phyloP scores from a whole-genome alignment of 1,140 invertebrate species.

The Sarcophaga peregrina region DNA sequence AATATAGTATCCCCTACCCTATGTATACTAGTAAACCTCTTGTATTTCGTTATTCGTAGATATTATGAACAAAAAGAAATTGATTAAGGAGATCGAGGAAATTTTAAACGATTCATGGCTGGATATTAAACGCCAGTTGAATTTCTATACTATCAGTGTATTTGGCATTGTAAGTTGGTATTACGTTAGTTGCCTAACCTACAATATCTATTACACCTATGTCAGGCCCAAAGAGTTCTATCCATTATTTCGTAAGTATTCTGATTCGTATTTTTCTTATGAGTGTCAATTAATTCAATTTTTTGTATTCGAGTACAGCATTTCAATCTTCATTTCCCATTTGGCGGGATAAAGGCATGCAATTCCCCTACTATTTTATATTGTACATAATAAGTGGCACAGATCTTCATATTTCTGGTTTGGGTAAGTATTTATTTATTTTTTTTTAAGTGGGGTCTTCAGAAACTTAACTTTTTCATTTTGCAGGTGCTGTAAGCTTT shows the following conservation, averaged over 20 bases:
- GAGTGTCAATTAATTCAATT: background rate
- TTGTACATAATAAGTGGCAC: background rate
- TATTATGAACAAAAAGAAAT: background rate
- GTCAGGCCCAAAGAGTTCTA: background rate
- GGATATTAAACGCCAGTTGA: constrained; percentile 4
- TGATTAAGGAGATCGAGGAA: background rate
- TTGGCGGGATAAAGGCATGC: background rate
- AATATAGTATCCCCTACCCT: no score
- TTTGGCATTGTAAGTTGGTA: constrained; percentile 29
- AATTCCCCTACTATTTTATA: background rate
- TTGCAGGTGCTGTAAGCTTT: background rate
- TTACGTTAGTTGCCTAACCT: background rate
- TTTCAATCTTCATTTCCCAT: constrained; percentile 18
- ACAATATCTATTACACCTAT: constrained; percentile 17
- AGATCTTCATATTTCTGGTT: background rate
- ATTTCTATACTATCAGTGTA: background rate
- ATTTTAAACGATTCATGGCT: constrained; percentile 1
- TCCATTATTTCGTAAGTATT: constrained; percentile 18
- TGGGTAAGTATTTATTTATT: background rate
- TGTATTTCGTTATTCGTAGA: background rate
- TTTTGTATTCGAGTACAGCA: background rate
- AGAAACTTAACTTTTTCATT: background rate
- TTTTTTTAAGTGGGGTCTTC: background rate
- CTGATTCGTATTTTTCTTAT: background rate
- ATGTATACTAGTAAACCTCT: no score